Evolutionary conservation across 2,113 vertebrate species (phyloP), one percentile per base, ranked within the genome.

Genomic region (Hirundichthys speculiger): DNA sequence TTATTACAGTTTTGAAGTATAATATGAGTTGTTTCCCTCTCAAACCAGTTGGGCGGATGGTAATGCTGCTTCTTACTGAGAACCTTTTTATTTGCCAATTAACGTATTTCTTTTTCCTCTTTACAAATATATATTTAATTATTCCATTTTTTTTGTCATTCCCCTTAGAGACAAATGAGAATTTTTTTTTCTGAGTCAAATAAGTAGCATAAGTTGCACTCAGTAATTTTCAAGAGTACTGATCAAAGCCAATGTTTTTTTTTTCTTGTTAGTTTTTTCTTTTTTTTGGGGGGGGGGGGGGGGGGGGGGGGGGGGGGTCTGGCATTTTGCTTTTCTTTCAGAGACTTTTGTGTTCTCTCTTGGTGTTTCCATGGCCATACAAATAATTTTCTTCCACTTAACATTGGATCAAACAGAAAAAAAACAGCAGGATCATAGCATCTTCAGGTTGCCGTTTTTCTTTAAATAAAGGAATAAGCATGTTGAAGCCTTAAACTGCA

Each of bases 1-100:
- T 88, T 90, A 89, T 91, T 89, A 80, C 73, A 77, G 68, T 79
- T 77, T 77, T 86, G 65, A 88, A 80, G 77, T 80, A 86, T 81
- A 88, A 77, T 85, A 69, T 60, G 82, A 89, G 80, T 86, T 88
- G 88, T 83, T 89, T 84, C 75, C 64, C 66, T 75, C 65, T 64
- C 51, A 73, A 83, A 85, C 69, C 13, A 53, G 70, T 80, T 76
- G 69, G 68, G 1, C 5, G 77, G 83, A 79, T 73, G 78, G 55
- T 84, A n/a, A 84, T 22, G 53, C 59, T 64, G 69, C 65, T 68
- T 78, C 70, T 73, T 77, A 73, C 46, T 71, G 53, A 65, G 42
- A 57, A 79, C 51, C 66, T 51, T 79, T 84, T 87, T 83, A 83
- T 79, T 64, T 66, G 46, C 53, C 42, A 47, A 76, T 70, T 54